These are phyloP conservation scores for Dicranocentrus wangi DNA, from an alignment of 2,888 invertebrate genomes.

Conservation along the genomic window DNA sequence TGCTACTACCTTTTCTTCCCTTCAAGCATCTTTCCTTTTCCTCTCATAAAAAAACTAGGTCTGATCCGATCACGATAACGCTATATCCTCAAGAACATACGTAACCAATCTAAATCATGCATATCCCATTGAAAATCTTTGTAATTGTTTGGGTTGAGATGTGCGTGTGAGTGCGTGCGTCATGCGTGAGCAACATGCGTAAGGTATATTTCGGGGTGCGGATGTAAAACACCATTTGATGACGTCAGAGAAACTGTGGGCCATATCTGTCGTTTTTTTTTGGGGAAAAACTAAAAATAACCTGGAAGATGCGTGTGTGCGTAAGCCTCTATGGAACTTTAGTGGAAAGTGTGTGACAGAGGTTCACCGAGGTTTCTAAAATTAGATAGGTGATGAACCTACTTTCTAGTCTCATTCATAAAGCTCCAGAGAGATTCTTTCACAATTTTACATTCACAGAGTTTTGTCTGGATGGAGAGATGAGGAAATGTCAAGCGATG, in stretches of 20 bases:
- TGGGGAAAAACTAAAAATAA: conserved; percentile 35
- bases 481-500: no score
- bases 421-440: conserved; percentile 44
- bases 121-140: conserved; percentile 31
- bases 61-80: no score
- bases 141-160: conserved; percentile 25
- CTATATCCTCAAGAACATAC: no score
- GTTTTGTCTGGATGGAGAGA: conserved; percentile 1
- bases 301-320: conserved; percentile 37
- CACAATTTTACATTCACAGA: conserved; percentile 37
- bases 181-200: conserved; percentile 59
- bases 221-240: conserved; percentile 41
- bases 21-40: no score
- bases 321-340: conserved; percentile 42
- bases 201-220: conserved; percentile 52
- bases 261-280: no score
- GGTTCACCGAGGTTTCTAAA: conserved; percentile 48
- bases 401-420: conserved; percentile 56
- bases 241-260: conserved; percentile 40
- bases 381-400: conserved; percentile 58
- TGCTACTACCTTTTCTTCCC: no score
- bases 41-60: no score
- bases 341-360: conserved; percentile 7
- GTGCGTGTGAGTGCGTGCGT: conserved; percentile 63
- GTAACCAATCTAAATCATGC: no score